Percentiles rank a stretch among this genome's conserved stretches.
Evolutionary conservation across 2,797 vertebrate species (phyloP).

Genomic region (Brachyrhaphis roseni): DNA sequence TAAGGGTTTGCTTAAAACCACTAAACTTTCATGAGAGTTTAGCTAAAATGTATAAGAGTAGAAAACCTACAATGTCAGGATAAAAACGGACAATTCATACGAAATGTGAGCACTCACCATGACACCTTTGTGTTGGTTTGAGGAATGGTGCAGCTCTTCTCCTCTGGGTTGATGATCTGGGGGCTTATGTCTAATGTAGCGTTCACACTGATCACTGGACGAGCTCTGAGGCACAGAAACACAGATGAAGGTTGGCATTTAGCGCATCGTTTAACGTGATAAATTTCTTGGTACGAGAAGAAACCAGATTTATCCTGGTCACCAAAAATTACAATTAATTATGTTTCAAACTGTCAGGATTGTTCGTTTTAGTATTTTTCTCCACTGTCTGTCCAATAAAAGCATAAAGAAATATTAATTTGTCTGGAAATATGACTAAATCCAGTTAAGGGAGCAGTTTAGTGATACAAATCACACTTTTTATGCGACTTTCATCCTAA

Average conservation of each 20-base stretch:
- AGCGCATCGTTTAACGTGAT: too few species aligned
- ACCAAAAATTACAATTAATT: too few species aligned
- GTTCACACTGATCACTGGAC: slow-evolving; percentile 92
- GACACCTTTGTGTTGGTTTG: slow-evolving; percentile 81
- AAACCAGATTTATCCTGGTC: too few species aligned
- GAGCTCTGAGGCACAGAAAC: slow-evolving; percentile 80
- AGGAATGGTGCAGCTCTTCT: slow-evolving; percentile 83
- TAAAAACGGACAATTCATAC: background rate
- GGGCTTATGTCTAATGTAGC: slow-evolving; percentile 90
- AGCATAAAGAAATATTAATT: too few species aligned
- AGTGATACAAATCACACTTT: too few species aligned
- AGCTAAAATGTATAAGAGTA: background rate
- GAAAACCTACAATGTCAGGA: background rate
- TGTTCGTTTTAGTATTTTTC: too few species aligned
- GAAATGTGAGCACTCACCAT: slow-evolving; percentile 82
- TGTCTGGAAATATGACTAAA: too few species aligned
- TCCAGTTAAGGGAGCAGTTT: too few species aligned
- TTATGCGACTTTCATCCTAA: too few species aligned
- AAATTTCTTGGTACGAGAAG: too few species aligned
- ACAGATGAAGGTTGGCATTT: slow-evolving; percentile 6
- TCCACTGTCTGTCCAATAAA: too few species aligned
- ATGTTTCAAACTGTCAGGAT: too few species aligned
- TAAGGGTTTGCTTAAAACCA: background rate
- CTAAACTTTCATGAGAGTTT: background rate
- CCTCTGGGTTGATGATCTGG: slow-evolving; percentile 92